These are phyloP conservation scores for Vollenhovia emeryi DNA, from an alignment of 1,140 invertebrate genomes.

Conservation along the genomic window DNA sequence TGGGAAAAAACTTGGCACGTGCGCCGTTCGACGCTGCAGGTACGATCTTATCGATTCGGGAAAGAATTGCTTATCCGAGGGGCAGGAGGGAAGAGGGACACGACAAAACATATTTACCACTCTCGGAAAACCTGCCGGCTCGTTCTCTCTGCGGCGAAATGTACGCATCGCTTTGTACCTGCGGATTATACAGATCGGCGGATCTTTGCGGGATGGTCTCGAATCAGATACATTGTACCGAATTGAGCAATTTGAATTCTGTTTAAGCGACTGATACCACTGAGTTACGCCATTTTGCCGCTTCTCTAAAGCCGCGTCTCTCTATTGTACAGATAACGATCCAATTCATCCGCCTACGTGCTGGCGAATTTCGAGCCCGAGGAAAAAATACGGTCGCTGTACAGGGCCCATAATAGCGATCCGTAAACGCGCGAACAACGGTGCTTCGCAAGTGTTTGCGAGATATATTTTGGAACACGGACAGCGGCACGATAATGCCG, in stretches of 20 bases:
- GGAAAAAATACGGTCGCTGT: not conserved
- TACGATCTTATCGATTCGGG: constrained; percentile 58
- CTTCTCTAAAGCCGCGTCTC: not conserved
- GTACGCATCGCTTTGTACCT: not conserved
- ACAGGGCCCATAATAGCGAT: not conserved
- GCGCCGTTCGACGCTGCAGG: constrained; percentile 42
- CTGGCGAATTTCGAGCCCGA: not conserved
- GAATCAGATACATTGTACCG: not conserved
- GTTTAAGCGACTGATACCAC: not conserved
- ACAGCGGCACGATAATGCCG: not conserved
- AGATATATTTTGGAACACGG: not conserved
- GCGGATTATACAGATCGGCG: not conserved
- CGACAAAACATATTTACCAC: constrained; percentile 36
- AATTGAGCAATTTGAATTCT: not conserved
- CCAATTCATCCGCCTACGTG: not conserved
- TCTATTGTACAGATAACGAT: constrained; percentile 4
- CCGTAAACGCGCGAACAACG: not conserved
- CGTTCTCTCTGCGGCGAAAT: not conserved
- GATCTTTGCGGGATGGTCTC: not conserved
- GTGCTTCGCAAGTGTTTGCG: not conserved
- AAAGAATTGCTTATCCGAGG: constrained; percentile 49
- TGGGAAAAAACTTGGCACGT: constrained; percentile 55
- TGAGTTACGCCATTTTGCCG: not conserved
- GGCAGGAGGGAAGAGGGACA: too few relatives aligned
- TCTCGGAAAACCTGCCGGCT: not conserved